phyloP scores from a whole-genome alignment of 2,888 invertebrate genomes.

The Cephus spinipes region DNA sequence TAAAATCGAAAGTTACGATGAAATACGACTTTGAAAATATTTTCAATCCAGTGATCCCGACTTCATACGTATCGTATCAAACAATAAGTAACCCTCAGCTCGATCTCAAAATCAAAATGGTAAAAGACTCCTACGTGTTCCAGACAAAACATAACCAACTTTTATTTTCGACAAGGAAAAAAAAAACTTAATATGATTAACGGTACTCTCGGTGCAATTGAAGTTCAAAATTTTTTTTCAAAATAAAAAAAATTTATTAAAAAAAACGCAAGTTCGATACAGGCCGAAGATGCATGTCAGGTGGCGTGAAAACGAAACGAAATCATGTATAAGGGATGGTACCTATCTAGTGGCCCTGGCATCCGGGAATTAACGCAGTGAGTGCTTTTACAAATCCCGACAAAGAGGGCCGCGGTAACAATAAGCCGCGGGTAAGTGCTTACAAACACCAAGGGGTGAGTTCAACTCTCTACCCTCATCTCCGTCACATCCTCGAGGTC shows the following conservation, averaged over 20 bases:
- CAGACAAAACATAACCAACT: background rate
- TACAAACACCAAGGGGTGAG: constrained; percentile 48
- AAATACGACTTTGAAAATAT: constrained; percentile 43
- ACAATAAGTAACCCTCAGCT: constrained; percentile 19
- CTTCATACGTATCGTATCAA: constrained; percentile 37
- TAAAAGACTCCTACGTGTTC: background rate
- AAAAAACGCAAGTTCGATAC: background rate
- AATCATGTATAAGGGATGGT: constrained; percentile 19
- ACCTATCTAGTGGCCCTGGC: constrained; percentile 23
- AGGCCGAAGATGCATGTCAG: background rate
- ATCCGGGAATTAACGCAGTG: constrained; percentile 53
- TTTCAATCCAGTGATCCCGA: constrained; percentile 20
- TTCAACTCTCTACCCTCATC: constrained; percentile 8
- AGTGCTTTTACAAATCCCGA: constrained; percentile 59
- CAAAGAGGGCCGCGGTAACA: constrained; percentile 56
- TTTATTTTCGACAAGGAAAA: background rate
- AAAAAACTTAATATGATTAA: no score
- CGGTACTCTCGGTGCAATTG: no score
- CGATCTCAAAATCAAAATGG: background rate
- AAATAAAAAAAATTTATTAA: background rate
- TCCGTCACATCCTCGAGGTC: background rate
- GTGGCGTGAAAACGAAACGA: constrained; percentile 16
- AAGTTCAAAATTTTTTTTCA: no score
- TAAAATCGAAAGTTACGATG: constrained; percentile 58
- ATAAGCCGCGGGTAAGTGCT: constrained; percentile 57